Conservation (phyloP, 2,888 invertebrate genomes). For the Harmothoe impar region DNA sequence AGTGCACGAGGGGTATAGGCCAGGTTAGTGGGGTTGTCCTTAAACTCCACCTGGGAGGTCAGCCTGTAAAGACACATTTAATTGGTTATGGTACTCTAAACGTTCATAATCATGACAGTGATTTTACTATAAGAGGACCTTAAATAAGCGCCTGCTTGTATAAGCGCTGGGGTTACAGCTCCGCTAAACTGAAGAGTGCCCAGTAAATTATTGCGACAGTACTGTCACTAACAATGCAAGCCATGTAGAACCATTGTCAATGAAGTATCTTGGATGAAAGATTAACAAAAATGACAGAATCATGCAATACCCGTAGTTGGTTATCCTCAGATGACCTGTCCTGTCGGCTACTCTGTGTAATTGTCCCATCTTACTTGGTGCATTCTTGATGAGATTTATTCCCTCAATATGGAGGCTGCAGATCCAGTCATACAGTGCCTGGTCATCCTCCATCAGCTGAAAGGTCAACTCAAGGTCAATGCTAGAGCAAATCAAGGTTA, state of each 20-base stretch:
- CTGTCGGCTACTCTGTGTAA: background rate
- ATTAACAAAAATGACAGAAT: background rate
- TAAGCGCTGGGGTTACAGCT: no score
- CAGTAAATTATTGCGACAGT: no score
- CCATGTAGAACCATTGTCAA: no score
- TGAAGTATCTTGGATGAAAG: no score
- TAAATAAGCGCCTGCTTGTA: no score
- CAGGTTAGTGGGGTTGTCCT: constrained; percentile 89
- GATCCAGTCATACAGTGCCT: background rate
- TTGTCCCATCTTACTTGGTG: background rate
- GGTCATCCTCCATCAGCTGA: constrained; percentile 1
- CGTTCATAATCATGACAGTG: no score
- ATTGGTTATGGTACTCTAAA: background rate
- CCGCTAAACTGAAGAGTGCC: no score
- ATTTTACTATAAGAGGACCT: no score
- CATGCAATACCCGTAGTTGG: constrained; percentile 13
- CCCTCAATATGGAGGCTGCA: background rate
- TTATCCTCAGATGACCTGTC: background rate
- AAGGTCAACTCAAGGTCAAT: background rate
- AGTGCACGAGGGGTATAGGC: constrained; percentile 89
- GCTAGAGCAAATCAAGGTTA: no score
- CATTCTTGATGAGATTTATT: background rate
- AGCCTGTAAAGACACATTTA: constrained; percentile 82
- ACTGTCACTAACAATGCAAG: no score
- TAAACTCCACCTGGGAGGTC: constrained; percentile 87